phyloP scores from a whole-genome alignment of 2,113 vertebrate species.

The Burhinus oedicnemus region DNA sequence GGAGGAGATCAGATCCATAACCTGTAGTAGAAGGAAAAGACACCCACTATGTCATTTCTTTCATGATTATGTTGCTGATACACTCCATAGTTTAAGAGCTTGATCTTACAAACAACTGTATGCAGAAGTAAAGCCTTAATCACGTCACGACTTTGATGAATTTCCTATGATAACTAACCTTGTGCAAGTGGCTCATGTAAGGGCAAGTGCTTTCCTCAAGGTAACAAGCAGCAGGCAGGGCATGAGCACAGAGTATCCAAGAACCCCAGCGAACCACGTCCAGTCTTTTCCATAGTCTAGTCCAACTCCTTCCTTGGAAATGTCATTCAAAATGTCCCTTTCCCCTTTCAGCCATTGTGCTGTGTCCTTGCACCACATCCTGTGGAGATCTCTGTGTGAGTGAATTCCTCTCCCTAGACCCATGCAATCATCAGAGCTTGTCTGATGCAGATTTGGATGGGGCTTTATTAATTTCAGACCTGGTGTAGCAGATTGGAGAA shows the following conservation, averaged over 20 bases:
- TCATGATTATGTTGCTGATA: not conserved
- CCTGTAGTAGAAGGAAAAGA: not conserved
- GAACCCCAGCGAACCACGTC: not conserved
- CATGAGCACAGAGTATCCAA: not conserved
- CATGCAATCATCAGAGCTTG: not conserved
- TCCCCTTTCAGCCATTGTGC: not conserved
- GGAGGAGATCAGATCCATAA: not conserved
- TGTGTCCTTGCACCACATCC: not conserved
- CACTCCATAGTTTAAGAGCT: not conserved
- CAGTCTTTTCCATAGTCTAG: not conserved
- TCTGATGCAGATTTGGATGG: not conserved
- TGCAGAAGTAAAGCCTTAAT: not conserved
- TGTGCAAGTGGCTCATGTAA: not conserved
- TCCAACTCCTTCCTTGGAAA: not conserved
- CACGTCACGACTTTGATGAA: accelerated
- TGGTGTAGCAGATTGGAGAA: not conserved
- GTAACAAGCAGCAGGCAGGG: not conserved
- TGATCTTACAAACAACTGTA: not conserved
- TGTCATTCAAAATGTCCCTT: not conserved
- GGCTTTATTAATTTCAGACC: not conserved
- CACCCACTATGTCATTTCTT: not conserved
- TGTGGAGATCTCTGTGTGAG: not conserved
- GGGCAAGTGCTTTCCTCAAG: not conserved
- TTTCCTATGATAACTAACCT: not conserved
- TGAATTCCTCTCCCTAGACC: not conserved